Evolutionary conservation across 2,113 vertebrate species (phyloP).

Genomic region (Zootoca vivipara): DNA sequence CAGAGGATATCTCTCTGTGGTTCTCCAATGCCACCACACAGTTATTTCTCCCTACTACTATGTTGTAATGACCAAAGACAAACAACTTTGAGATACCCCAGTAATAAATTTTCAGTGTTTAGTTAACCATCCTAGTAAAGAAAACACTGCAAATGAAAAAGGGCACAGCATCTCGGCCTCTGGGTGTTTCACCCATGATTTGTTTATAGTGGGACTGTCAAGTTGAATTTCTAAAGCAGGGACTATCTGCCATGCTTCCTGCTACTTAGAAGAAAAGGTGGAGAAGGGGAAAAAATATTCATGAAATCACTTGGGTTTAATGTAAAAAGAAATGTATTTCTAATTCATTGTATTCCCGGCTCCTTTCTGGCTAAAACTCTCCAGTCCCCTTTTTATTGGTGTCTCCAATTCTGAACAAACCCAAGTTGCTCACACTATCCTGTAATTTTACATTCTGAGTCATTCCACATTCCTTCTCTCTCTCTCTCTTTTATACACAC

Average conservation of each 20-base stretch:
- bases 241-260: constrained; percentile 61
- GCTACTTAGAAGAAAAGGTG: constrained; percentile 24
- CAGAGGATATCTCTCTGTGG: too few relatives aligned
- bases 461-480: constrained; percentile 55
- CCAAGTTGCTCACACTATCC: constrained; percentile 61
- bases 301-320: constrained; percentile 44
- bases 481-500: constrained; percentile 63
- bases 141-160: constrained; percentile 48
- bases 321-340: constrained; percentile 47
- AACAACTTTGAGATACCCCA: constrained; percentile 44
- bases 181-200: constrained; percentile 57
- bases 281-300: constrained; percentile 41
- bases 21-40: background rate
- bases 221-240: constrained; percentile 59
- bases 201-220: constrained; percentile 55
- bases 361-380: background rate
- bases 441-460: constrained; percentile 73
- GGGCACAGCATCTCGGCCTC: constrained; percentile 6
- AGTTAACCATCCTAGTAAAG: constrained; percentile 54
- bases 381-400: constrained; percentile 21
- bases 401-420: constrained; percentile 48
- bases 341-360: background rate
- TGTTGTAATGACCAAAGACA: constrained; percentile 37
- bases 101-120: constrained; percentile 49
- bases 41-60: background rate